Base-by-base conservation (phyloP, 1,140 invertebrate species). In the Drosophila tropicalis region DNA sequence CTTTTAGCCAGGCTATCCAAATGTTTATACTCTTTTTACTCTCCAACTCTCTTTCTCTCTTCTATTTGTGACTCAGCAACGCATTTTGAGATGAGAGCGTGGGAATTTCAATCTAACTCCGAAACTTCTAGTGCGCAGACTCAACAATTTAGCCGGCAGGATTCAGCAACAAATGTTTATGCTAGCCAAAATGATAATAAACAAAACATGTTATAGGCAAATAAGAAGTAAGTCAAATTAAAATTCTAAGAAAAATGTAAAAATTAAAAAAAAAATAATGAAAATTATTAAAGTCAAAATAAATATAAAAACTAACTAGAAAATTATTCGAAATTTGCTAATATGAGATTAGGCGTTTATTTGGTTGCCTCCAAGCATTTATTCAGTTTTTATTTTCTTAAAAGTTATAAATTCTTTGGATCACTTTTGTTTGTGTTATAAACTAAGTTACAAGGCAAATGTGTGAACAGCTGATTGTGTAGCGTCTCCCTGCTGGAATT, bases 131-230 rank as follows among this genome's bases (percentile, higher is more conserved):
- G 3, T 74, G 87, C 87, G 87, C 83, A 87, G 66, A 87, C 87
- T 90, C 87, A 90, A 77, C 87, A 81, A 9, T 72, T 79, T 74
- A 70, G 74, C 87, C 87, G 87, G 87, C 72, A 55, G 70, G 68
- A 81, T 90, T 89, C 72, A 89, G 84, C 84, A 87, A 89, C 84
- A 89, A 89, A 89, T 87, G 83, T 87, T 87, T 87, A 82, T 80
- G 65, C 57, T 71, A 47, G 19, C 22, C 9, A 19, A 32, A 25
- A 60, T 67, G 70, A 89, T 80, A 44, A 83, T 86, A 86, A 86
- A 87, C 76, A 89, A 74, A 81, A 70, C 67, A 12, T 15, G 17
- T 12, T 34, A 17, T 41, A 36, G 54, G 47, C n/a, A 9, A 34
- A n/a, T 19, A 34, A 5, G 3, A 56, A 15, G 6, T 29, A 29